A percentile compares a stretch with the other conserved stretches of the same genome.
Evolutionary conservation across 2,797 vertebrate genomes (phyloP).

Genomic region (Melopsittacus undulatus): DNA sequence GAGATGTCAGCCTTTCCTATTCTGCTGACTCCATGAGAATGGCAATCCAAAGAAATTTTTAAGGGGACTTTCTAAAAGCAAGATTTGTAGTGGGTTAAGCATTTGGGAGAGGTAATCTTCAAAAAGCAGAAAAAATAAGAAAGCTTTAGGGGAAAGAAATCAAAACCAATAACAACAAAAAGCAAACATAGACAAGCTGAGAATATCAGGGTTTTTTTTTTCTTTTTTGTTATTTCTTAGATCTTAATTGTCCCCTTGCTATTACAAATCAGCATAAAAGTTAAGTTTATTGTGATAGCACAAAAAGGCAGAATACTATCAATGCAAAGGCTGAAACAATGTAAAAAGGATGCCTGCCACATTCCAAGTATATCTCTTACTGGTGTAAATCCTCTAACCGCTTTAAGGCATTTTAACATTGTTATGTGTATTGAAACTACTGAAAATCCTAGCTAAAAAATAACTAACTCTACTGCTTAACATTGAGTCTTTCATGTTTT

Average conservation of each 20-base stretch:
- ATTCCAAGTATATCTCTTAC: not conserved
- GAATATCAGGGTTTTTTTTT: not conserved
- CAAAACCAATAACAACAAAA: not conserved
- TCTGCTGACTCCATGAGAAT: not conserved
- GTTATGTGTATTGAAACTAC: not conserved
- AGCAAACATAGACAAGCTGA: not conserved
- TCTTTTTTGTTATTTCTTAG: not conserved
- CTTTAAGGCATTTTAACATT: not conserved
- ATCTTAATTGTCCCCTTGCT: not conserved
- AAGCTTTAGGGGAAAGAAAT: not conserved
- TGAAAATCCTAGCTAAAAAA: not conserved
- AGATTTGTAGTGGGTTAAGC: not conserved
- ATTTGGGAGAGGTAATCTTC: not conserved
- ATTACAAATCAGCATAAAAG: not conserved
- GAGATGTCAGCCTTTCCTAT: fast-evolving
- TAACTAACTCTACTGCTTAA: not conserved
- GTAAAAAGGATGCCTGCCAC: not conserved
- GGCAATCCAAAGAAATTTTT: not conserved
- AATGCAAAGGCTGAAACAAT: not conserved
- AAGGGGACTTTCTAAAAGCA: not conserved
- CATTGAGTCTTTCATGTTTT: not conserved
- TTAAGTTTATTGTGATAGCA: not conserved
- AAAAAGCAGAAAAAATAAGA: not conserved
- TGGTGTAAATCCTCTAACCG: not conserved
- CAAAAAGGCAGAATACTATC: not conserved